Conservation (phyloP, 2,797 vertebrate species). For the Triplophysa bombifrons region DNA sequence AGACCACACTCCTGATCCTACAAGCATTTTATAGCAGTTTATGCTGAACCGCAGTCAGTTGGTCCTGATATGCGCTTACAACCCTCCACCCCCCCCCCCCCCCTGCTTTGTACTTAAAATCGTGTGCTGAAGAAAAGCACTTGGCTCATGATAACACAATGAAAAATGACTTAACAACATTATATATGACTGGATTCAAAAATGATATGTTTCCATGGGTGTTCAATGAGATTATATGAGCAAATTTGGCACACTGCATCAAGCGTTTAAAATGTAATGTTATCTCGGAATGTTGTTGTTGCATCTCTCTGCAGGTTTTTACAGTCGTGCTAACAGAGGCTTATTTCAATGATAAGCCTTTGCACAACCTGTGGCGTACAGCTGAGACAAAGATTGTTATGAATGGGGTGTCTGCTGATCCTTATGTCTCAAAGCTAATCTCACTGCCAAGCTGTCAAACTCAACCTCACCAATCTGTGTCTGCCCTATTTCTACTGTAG, state of each 20-base stretch:
- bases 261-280: not conserved
- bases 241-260: not conserved
- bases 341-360: conserved; percentile 33
- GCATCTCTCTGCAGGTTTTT: conserved; percentile 25
- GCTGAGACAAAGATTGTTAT: conserved; percentile 65
- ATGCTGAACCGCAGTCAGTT: conserved; percentile 41
- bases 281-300: not conserved
- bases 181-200: not conserved
- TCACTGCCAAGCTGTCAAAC: conserved; percentile 73
- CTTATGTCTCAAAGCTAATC: conserved; percentile 71
- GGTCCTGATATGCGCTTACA: not conserved
- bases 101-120: not conserved
- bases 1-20: conserved; percentile 18
- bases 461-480: conserved; percentile 70
- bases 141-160: conserved; percentile 1
- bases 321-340: conserved; percentile 27
- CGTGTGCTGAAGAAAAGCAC: not conserved
- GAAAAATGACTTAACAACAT: not conserved
- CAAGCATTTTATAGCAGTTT: conserved; percentile 39
- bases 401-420: conserved; percentile 71
- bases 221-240: not conserved
- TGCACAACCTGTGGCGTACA: conserved; percentile 54
- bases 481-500: conserved; percentile 71
- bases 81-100: not conserved
- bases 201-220: not conserved